Conservation (phyloP, 2,888 invertebrate genomes). For the Leptopilina drosophilae region DNA sequence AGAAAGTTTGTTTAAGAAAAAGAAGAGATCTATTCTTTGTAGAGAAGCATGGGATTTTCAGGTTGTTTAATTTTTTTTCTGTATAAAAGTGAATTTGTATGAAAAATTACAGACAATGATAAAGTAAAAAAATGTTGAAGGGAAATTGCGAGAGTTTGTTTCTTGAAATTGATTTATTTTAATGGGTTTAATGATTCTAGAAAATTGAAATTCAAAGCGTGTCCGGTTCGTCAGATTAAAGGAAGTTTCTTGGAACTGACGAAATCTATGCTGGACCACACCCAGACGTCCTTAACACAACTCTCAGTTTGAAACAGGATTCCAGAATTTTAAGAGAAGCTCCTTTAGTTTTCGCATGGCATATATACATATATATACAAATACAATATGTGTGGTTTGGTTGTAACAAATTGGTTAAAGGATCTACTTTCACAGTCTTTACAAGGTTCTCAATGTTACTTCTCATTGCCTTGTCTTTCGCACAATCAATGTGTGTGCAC, state of each 20-base stretch:
- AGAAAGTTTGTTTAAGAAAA: background rate
- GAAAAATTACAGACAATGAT: background rate
- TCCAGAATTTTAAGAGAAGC: conserved; percentile 38
- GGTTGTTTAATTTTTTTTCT: too few relatives aligned
- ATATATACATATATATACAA: background rate
- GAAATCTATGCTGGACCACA: conserved; percentile 40
- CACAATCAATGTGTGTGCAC: conserved; percentile 28
- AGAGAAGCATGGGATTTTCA: background rate
- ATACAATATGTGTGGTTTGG: background rate
- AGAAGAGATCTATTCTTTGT: background rate
- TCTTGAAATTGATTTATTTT: conserved; percentile 8
- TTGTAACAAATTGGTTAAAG: background rate
- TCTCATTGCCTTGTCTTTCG: background rate
- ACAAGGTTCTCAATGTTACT: conserved; percentile 10
- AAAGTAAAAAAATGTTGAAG: background rate
- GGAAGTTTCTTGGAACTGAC: conserved; percentile 33
- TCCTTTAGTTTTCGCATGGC: conserved; percentile 22
- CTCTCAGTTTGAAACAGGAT: conserved; percentile 35
- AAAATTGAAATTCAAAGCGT: conserved; percentile 25
- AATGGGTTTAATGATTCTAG: background rate
- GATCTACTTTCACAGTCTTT: conserved; percentile 26
- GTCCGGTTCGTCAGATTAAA: conserved; percentile 18
- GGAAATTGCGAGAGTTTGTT: background rate
- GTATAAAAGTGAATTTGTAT: too few relatives aligned
- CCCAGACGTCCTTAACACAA: conserved; percentile 30